Evolutionary conservation across 2,888 invertebrate species (phyloP).

Genomic region (Elysia crispata): DNA sequence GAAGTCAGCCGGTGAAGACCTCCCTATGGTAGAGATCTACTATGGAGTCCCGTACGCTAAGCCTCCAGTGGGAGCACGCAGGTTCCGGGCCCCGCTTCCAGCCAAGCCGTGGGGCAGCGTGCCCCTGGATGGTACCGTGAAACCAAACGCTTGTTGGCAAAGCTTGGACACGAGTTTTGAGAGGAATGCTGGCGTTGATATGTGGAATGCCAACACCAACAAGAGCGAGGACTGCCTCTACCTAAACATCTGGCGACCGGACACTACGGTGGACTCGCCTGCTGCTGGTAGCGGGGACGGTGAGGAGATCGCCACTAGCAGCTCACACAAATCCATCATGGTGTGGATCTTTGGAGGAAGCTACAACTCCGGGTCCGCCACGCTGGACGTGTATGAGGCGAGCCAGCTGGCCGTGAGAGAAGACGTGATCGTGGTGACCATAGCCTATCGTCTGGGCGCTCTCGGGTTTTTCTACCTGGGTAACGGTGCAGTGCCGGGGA

Average conservation of each 20-base stretch:
- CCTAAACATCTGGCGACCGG: no score
- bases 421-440: conserved; percentile 93
- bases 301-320: background rate
- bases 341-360: conserved; percentile 97
- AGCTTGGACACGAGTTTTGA: conserved; percentile 93
- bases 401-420: conserved; percentile 87
- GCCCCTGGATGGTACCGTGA: conserved; percentile 83
- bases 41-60: conserved; percentile 94
- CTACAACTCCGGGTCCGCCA: conserved; percentile 94
- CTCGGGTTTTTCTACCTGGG: conserved; percentile 95
- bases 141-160: conserved; percentile 91
- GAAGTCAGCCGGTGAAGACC: background rate
- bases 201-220: conserved; percentile 94
- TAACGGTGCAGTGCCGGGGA: conserved; percentile 86
- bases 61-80: conserved; percentile 87
- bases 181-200: conserved; percentile 93
- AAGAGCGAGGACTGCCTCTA: no score
- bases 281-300: conserved; percentile 91
- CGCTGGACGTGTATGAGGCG: conserved; percentile 80
- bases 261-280: no score
- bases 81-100: conserved; percentile 91
- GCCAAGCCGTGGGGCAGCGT: conserved; percentile 82
- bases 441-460: conserved; percentile 92
- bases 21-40: conserved; percentile 85
- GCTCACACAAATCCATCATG: conserved; percentile 82